Evolutionary conservation across 2,113 vertebrate species (phyloP).

Genomic region (Xenopus borealis): DNA sequence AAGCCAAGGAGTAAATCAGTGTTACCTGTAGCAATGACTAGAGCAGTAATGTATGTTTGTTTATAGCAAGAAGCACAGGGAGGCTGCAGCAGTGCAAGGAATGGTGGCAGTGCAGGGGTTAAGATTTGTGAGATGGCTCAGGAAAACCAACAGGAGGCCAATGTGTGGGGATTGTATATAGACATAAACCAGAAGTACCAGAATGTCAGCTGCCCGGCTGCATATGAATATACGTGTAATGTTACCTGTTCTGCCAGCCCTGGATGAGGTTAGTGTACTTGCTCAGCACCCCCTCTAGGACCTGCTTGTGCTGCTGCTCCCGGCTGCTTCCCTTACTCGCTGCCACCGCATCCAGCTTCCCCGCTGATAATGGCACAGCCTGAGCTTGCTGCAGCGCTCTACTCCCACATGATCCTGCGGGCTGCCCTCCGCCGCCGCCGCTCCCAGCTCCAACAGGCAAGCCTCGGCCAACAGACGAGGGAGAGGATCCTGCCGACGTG

Average conservation of each 20-base stretch:
- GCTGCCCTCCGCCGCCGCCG: constrained; percentile 53
- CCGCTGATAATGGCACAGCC: constrained; percentile 48
- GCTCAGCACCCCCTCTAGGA: constrained; percentile 87
- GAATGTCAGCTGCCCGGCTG: too few species aligned
- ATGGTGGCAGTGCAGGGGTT: too few species aligned
- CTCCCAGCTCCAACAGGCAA: constrained; percentile 42
- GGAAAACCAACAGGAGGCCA: too few species aligned
- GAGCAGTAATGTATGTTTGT: too few species aligned
- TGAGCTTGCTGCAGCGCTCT: constrained; percentile 41
- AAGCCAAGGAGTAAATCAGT: too few species aligned
- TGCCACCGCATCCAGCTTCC: constrained; percentile 58
- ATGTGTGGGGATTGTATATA: too few species aligned
- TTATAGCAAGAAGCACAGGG: too few species aligned
- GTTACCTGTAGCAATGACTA: neutral
- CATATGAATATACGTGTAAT: too few species aligned
- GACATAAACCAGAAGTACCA: too few species aligned
- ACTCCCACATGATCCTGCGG: constrained; percentile 22
- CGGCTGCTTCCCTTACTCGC: constrained; percentile 49
- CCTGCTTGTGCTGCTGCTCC: constrained; percentile 57
- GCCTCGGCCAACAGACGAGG: constrained; percentile 54
- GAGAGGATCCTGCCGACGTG: constrained; percentile 61
- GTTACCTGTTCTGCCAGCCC: constrained; percentile 96
- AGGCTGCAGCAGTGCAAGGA: too few species aligned
- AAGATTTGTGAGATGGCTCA: too few species aligned
- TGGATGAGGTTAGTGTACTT: constrained; percentile 97